These are phyloP conservation scores for Agonopterix arenella DNA, from an alignment of 2,888 invertebrate genomes.

Conservation along the genomic window DNA sequence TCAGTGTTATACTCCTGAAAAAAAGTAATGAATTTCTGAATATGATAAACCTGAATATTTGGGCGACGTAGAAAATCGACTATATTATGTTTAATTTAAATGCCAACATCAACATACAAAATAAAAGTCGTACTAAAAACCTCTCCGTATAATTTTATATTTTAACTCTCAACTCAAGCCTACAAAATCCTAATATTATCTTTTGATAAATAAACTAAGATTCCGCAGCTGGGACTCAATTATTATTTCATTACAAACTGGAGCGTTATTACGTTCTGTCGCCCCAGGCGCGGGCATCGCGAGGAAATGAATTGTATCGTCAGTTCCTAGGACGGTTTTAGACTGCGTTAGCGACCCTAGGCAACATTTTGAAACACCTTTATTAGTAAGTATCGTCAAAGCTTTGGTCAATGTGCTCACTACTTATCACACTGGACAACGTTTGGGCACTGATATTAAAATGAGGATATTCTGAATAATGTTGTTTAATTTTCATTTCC, in stretches of 20 bases:
- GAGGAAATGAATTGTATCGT: conserved; percentile 9
- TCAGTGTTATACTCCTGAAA: too few species aligned
- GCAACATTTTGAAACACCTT: too few species aligned
- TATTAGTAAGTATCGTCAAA: too few species aligned
- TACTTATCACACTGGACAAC: too few species aligned
- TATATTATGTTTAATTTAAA: too few species aligned
- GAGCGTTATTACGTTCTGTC: conserved; percentile 18
- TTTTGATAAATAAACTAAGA: conserved; percentile 15
- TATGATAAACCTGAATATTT: too few species aligned
- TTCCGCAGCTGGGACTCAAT: conserved; percentile 25
- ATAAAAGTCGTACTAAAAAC: neutral
- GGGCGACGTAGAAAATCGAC: too few species aligned
- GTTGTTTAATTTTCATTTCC: too few species aligned
- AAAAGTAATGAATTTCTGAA: too few species aligned
- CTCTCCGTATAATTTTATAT: conserved; percentile 1
- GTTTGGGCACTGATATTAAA: too few species aligned
- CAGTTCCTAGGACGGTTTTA: neutral
- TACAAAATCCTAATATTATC: conserved; percentile 40
- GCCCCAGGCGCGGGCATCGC: conserved; percentile 15
- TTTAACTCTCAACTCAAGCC: conserved; percentile 1
- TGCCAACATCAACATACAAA: neutral
- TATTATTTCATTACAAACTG: conserved; percentile 34
- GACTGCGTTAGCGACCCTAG: neutral
- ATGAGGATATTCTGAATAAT: too few species aligned
- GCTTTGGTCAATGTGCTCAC: too few species aligned